Conservation (phyloP, 2,888 invertebrate genomes). For the Entomobrya proxima region DNA sequence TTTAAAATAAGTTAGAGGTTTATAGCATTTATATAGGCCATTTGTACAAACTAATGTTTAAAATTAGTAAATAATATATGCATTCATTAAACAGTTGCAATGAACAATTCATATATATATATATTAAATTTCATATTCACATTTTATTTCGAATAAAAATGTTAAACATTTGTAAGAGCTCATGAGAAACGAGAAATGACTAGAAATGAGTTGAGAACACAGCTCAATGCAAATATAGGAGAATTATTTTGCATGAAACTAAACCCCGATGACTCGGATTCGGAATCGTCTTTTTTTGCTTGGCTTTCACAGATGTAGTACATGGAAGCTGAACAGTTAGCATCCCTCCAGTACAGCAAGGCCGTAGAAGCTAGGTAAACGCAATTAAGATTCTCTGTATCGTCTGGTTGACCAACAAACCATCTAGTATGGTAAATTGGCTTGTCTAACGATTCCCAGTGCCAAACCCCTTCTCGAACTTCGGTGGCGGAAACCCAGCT, state of each 20-base stretch:
- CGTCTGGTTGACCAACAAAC: slow-evolving; percentile 73
- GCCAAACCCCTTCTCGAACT: slow-evolving; percentile 69
- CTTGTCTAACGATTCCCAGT: slow-evolving; percentile 58
- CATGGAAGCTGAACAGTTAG: slow-evolving; percentile 71
- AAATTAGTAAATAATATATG: too few relatives aligned
- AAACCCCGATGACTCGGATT: too few relatives aligned
- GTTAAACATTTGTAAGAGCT: too few relatives aligned
- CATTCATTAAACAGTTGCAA: too few relatives aligned
- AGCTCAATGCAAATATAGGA: too few relatives aligned
- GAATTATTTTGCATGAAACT: too few relatives aligned
- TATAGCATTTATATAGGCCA: not conserved
- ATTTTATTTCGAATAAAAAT: too few relatives aligned
- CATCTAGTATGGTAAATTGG: slow-evolving; percentile 69
- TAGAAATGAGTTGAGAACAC: too few relatives aligned
- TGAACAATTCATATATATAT: too few relatives aligned
- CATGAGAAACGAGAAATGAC: too few relatives aligned
- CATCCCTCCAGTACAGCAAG: slow-evolving; percentile 71
- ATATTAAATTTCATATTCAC: too few relatives aligned
- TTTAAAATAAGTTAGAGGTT: not conserved
- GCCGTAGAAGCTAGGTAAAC: slow-evolving; percentile 63
- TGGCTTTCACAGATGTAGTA: slow-evolving; percentile 68
- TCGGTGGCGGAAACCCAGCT: slow-evolving; percentile 68
- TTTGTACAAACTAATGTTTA: too few relatives aligned
- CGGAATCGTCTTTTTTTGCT: not conserved
- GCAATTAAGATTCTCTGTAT: slow-evolving; percentile 61